Conservation (phyloP, 2,113 vertebrate genomes). For the Leptobrachium leishanense region DNA sequence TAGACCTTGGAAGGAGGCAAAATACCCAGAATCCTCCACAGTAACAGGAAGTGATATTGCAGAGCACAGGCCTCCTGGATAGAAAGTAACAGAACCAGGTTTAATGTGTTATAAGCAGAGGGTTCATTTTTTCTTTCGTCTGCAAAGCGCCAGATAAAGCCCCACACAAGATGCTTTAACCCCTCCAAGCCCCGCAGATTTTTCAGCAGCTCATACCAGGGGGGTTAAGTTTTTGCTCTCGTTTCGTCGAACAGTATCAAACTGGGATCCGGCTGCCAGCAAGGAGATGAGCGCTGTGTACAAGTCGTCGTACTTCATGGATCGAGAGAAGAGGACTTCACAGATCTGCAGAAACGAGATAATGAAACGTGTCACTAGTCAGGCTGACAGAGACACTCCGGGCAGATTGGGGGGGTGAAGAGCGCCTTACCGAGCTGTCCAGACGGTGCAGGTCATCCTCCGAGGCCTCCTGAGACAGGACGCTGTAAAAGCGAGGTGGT, state of each 20-base stretch:
- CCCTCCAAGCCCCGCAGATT: background rate
- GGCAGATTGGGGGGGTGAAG: background rate
- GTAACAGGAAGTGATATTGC: conserved; percentile 93
- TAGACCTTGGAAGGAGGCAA: conserved; percentile 90
- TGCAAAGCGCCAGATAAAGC: too few species aligned
- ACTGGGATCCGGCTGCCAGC: conserved; percentile 88
- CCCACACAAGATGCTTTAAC: too few species aligned
- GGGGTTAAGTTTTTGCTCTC: conserved; percentile 86
- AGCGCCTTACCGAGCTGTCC: conserved; percentile 74
- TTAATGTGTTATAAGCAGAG: too few species aligned
- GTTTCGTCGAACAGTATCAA: conserved; percentile 87
- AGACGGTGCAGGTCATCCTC: conserved; percentile 90
- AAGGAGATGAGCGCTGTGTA: conserved; percentile 83
- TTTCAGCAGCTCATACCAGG: conserved; percentile 67
- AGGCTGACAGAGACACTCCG: background rate
- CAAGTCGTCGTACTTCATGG: conserved; percentile 85
- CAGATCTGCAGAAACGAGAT: conserved; percentile 76
- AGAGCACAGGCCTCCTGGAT: conserved; percentile 93
- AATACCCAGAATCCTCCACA: conserved; percentile 92
- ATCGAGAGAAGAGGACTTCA: conserved; percentile 84
- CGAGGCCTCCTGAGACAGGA: conserved; percentile 89
- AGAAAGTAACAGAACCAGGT: too few species aligned
- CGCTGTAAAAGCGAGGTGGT: conserved; percentile 95
- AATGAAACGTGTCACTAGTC: background rate
- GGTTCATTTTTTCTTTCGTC: too few species aligned